Percentiles rank a stretch among this genome's conserved stretches.
Conservation (phyloP, 2,888 invertebrate genomes). For the Eustalomyia histrio region DNA sequence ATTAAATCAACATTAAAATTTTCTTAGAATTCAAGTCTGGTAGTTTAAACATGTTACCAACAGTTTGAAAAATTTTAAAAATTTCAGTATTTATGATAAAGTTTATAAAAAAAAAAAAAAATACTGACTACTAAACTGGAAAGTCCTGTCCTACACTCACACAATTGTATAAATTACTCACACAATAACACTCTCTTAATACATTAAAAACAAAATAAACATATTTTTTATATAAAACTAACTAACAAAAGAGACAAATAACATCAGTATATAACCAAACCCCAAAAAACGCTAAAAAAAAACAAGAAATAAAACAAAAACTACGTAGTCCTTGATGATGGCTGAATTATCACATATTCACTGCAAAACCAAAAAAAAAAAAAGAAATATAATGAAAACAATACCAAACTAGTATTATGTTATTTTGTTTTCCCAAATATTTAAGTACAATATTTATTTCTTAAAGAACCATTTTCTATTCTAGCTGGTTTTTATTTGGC, state of each 20-base stretch:
- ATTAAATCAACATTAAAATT: no score
- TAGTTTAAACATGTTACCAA: no score
- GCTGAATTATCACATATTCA: slow-evolving; percentile 62
- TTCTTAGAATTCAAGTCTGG: no score
- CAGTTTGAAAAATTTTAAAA: no score
- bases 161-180: no score
- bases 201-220: not conserved
- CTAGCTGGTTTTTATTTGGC: slow-evolving; percentile 1
- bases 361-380: slow-evolving; percentile 23
- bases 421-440: slow-evolving; percentile 37
- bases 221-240: slow-evolving; percentile 16
- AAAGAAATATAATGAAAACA: slow-evolving; percentile 30
- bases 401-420: slow-evolving; percentile 16
- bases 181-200: not conserved
- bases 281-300: not conserved
- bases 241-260: slow-evolving; percentile 46
- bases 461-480: slow-evolving; percentile 32
- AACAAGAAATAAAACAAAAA: not conserved
- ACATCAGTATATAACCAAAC: slow-evolving; percentile 26
- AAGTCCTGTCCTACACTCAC: no score
- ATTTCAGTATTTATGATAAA: no score
- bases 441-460: slow-evolving; percentile 62
- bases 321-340: slow-evolving; percentile 53
- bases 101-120: no score
- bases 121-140: no score